Evolutionary conservation across 2,888 invertebrate species (phyloP).

Genomic region (Chrysotoxum bicinctum): DNA sequence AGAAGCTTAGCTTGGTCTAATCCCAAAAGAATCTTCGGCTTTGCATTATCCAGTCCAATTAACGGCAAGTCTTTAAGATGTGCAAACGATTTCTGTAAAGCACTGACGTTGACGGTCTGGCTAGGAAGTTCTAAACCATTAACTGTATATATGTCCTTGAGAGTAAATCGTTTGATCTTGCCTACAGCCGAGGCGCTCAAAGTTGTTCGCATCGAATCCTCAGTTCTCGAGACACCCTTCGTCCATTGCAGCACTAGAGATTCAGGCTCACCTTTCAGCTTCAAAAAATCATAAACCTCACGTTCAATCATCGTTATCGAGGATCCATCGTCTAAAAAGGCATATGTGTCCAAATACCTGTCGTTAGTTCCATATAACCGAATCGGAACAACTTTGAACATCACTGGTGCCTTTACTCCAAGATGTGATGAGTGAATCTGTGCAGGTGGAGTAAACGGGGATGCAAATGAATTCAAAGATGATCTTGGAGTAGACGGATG

Average conservation of each 20-base stretch:
- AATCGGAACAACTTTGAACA: slow-evolving; percentile 32
- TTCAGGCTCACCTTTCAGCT: slow-evolving; percentile 19
- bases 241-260: slow-evolving; percentile 11
- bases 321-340: slow-evolving; percentile 31
- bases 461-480: slow-evolving; percentile 5
- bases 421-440: slow-evolving; percentile 32
- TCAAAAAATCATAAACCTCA: slow-evolving; percentile 16
- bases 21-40: neutral
- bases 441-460: neutral
- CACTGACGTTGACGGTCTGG: slow-evolving; percentile 1
- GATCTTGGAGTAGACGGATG: slow-evolving; percentile 2
- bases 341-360: slow-evolving; percentile 10
- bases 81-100: neutral
- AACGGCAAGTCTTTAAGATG: slow-evolving; percentile 13
- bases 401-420: slow-evolving; percentile 6
- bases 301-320: slow-evolving; percentile 29
- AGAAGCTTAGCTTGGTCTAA: neutral
- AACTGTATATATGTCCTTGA: slow-evolving; percentile 14
- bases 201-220: neutral
- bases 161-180: slow-evolving; percentile 6
- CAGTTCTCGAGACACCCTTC: neutral
- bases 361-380: slow-evolving; percentile 14
- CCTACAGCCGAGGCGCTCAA: slow-evolving; percentile 19
- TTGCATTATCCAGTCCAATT: neutral
- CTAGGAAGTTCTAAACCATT: slow-evolving; percentile 8